Percentiles rank a stretch among this genome's conserved stretches.
These are phyloP conservation scores for Acyrthosiphon pisum DNA, from an alignment of 1,140 invertebrate genomes.

Conservation along the genomic window DNA sequence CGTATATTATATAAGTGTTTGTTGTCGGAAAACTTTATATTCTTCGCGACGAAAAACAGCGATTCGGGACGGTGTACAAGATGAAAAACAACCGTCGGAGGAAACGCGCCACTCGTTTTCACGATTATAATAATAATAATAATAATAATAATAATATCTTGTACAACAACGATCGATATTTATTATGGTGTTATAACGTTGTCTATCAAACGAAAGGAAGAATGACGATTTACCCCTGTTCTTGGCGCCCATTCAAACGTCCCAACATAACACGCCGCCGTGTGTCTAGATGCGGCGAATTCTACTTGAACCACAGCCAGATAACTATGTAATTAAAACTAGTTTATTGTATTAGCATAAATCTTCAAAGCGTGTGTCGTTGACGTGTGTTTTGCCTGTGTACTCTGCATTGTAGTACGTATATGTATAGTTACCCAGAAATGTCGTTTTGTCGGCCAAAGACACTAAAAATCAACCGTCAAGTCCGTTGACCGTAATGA, in stretches of 20 bases:
- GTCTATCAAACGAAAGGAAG: background rate
- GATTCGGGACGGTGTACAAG: background rate
- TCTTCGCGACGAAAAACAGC: background rate
- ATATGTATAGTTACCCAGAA: conserved; percentile 12
- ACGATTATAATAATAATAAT: no score
- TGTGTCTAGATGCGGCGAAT: background rate
- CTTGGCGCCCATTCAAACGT: conserved; percentile 44
- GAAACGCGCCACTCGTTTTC: background rate
- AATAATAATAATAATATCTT: background rate
- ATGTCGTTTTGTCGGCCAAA: conserved; percentile 34
- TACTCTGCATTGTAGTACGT: background rate
- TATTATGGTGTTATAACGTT: background rate
- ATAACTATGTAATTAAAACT: conserved; percentile 49
- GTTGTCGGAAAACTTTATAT: background rate
- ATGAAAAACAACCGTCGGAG: background rate
- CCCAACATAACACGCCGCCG: conserved; percentile 7
- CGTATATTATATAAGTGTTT: background rate
- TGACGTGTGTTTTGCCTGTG: conserved; percentile 35
- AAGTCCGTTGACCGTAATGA: conserved; percentile 45
- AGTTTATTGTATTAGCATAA: conserved; percentile 48
- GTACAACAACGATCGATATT: conserved; percentile 6
- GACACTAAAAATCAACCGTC: conserved; percentile 25
- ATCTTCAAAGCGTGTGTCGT: conserved; percentile 35
- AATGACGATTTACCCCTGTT: background rate
- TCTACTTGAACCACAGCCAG: conserved; percentile 35